Base-by-base conservation (phyloP, 2,113 vertebrate species). In the Nannospalax galili region DNA sequence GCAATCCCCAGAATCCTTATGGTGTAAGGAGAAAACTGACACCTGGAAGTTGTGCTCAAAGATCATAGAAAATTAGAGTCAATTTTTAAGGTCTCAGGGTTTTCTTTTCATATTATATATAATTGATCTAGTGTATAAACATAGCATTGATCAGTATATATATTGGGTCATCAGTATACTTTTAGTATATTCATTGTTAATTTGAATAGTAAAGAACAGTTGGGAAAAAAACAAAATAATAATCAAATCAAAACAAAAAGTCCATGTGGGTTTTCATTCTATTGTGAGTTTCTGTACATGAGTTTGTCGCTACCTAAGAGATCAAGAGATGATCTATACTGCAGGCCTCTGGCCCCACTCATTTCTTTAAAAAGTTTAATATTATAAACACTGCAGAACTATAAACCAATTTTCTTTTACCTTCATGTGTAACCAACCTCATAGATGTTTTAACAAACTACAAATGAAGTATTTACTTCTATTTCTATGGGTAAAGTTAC, bases 181-280 rank as follows among this genome's bases (percentile, higher is more conserved):
- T 60, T 70, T 82, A 95, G 56, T 52, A 32, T 84, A 77, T 64
- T 86, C 35, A 87, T 70, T 17, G 64, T 75, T 56, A 91, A 37
- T 28, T 26, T 58, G 28, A 77, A 42, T 14, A 69, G 2, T 37
- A 15, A 7, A 17, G 84, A 1, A 77, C 5, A 72, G 56, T 48
- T 19, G 5, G 8, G 4, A 19, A 42, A 30, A 19, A 37, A 32
- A 15, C 28, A 17, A 60, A 77, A 65, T 22, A 70, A 40, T 2
- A 45, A 65, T 4, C 4, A 32, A 28, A 30, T 20, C 32, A n/a
- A 17, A 17, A 52, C 9, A 37, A 35, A 35, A 79, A 77, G 12
- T 20, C 37, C 12, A 15, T 19, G 26, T 60, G 20, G 7, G 42
- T 9, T 22, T 32, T 32, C 4, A 67, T 14, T 26, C 14, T 17